phyloP scores from a whole-genome alignment of 2,113 vertebrate genomes.

The Lamprologus callipterus region DNA sequence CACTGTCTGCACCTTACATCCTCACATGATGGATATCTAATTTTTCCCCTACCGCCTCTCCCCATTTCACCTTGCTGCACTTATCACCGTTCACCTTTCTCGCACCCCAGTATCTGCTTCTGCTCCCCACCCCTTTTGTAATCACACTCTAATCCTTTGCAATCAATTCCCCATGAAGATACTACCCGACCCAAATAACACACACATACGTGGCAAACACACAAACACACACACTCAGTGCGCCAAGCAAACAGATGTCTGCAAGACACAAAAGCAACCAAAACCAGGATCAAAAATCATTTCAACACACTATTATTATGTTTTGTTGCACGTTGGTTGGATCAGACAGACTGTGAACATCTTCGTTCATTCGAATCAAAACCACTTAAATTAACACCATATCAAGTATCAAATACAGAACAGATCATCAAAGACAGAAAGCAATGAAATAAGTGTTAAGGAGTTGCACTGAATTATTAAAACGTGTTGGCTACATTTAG shows the following conservation, averaged over 20 bases:
- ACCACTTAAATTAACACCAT: not conserved
- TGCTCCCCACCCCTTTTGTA: not conserved
- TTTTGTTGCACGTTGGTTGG: not conserved
- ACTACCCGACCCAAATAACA: not conserved
- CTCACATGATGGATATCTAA: not conserved
- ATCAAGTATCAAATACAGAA: not conserved
- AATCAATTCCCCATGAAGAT: slow-evolving; percentile 25
- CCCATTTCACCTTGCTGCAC: not conserved
- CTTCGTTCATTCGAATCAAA: not conserved
- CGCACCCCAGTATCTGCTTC: not conserved
- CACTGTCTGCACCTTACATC: not conserved
- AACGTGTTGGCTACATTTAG: slow-evolving; percentile 29
- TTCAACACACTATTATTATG: not conserved
- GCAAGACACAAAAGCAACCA: not conserved
- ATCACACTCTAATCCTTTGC: slow-evolving; percentile 37
- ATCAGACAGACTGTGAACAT: not conserved
- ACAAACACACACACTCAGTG: not conserved
- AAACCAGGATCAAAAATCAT: not conserved
- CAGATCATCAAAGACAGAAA: not conserved
- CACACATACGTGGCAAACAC: not conserved
- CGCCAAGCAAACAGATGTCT: not conserved
- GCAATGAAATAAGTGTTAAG: not conserved
- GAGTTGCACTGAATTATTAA: slow-evolving; percentile 28
- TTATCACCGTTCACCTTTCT: not conserved
- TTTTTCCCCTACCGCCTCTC: not conserved